Evolutionary conservation across 2,113 vertebrate genomes (phyloP).

Genomic region (Pithys albifrons): DNA sequence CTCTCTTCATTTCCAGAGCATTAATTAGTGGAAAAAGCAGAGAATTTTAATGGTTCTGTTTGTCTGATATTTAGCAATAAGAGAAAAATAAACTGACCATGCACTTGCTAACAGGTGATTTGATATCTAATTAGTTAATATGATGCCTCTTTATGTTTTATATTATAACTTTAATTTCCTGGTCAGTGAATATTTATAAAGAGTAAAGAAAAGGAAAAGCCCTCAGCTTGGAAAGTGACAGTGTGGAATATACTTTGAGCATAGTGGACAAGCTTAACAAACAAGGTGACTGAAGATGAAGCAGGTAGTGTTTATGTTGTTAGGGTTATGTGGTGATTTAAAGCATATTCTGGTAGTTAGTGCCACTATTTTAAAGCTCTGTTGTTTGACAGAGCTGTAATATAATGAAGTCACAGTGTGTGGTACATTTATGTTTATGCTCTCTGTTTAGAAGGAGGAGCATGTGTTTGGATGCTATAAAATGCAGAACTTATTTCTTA

Average conservation of each 20-base stretch:
- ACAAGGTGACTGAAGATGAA: neutral
- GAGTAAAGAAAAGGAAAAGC: neutral
- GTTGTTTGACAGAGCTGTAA: neutral
- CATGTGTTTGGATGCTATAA: neutral
- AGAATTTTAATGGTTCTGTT: neutral
- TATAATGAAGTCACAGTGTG: neutral
- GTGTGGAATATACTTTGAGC: neutral
- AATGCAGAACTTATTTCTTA: neutral
- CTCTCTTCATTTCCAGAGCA: neutral
- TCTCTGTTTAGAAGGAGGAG: neutral
- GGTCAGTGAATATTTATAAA: neutral
- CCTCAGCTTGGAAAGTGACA: neutral
- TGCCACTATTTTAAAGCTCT: neutral
- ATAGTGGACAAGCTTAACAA: neutral
- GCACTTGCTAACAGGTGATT: neutral
- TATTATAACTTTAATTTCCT: neutral
- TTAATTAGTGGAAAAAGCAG: neutral
- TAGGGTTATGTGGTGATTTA: neutral
- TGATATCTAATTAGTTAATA: neutral
- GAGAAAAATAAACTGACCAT: neutral
- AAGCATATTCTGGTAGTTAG: neutral
- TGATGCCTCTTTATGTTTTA: neutral
- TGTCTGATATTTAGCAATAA: neutral
- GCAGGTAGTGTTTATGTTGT: neutral
- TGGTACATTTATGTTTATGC: neutral